Evolutionary conservation across 2,888 invertebrate species (phyloP).

Genomic region (Trachelus iudaicus): DNA sequence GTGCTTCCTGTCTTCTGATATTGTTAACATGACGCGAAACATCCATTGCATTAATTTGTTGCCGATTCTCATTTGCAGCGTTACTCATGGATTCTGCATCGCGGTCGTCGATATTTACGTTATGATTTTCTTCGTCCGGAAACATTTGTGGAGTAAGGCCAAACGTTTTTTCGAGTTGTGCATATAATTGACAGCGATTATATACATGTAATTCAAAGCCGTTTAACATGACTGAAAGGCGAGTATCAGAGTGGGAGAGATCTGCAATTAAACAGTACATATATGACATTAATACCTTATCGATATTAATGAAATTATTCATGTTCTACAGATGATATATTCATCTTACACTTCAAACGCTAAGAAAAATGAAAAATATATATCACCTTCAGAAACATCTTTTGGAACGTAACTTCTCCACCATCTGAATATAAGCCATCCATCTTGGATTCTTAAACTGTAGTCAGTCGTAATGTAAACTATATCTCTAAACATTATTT

Average conservation of each 20-base stretch:
- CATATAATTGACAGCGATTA: conserved; percentile 90
- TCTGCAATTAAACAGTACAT: conserved; percentile 70
- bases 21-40: conserved; percentile 60
- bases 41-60: conserved; percentile 56
- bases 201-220: conserved; percentile 96
- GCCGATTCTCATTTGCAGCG: conserved; percentile 49
- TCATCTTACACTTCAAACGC: neutral
- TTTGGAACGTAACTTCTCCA: conserved; percentile 96
- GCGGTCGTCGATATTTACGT: conserved; percentile 50
- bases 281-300: neutral
- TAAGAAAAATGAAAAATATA: conserved; percentile 12
- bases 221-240: conserved; percentile 90
- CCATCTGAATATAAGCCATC: conserved; percentile 97
- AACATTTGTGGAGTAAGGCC: conserved; percentile 85
- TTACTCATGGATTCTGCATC: conserved; percentile 53
- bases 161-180: conserved; percentile 87
- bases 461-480: conserved; percentile 95
- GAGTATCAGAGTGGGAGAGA: conserved; percentile 93
- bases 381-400: conserved; percentile 90
- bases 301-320: neutral
- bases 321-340: neutral
- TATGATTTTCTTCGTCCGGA: conserved; percentile 69
- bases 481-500: conserved; percentile 97
- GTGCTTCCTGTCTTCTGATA: conserved; percentile 76
- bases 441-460: conserved; percentile 93